Evolutionary conservation across 2,113 vertebrate genomes (phyloP).

Genomic region (rabbit (Oryctolagus cuniculus)): DNA sequence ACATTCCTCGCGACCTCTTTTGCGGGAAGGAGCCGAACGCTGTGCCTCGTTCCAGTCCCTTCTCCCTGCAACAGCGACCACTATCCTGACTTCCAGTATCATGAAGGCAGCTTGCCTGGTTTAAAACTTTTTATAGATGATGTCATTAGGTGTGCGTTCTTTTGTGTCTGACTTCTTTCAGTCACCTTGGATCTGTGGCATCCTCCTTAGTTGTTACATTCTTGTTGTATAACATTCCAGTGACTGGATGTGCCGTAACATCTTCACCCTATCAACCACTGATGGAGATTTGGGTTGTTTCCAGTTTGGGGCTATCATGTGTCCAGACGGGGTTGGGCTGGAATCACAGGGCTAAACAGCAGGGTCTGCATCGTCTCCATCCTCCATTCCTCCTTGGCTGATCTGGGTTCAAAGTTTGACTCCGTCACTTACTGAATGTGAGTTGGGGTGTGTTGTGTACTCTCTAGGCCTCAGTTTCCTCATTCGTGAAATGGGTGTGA

Average conservation of each 20-base stretch:
- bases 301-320: not conserved
- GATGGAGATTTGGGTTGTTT: not conserved
- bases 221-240: not conserved
- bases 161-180: not conserved
- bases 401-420: constrained; percentile 32
- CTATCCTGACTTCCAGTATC: not conserved
- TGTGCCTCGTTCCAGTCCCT: not conserved
- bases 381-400: not conserved
- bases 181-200: not conserved
- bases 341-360: not conserved
- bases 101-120: not conserved
- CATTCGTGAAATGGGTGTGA: not conserved
- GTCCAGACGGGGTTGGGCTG: not conserved
- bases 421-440: not conserved
- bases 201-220: not conserved
- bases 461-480: not conserved
- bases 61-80: not conserved
- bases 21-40: too few species aligned
- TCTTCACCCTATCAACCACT: not conserved
- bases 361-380: not conserved
- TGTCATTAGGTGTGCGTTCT: not conserved
- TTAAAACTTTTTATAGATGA: not conserved
- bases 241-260: not conserved
- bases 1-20: too few species aligned
- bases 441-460: not conserved